phyloP scores from a whole-genome alignment of 1,140 invertebrate genomes.

The Zaprionus nigranus region DNA sequence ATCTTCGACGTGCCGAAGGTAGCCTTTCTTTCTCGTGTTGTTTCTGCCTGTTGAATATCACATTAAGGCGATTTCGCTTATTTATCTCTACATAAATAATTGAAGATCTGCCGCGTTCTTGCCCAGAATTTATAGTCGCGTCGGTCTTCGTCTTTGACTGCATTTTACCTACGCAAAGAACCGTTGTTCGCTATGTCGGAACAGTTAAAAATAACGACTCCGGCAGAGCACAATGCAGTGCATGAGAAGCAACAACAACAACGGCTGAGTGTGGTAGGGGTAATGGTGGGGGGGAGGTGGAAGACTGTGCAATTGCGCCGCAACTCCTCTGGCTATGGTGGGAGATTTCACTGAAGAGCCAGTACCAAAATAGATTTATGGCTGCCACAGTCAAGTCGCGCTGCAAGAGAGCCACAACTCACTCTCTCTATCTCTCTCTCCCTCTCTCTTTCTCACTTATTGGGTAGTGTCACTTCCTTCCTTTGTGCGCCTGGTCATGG shows the following conservation, averaged over 20 bases:
- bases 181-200: slow-evolving; percentile 36
- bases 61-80: slow-evolving; percentile 56
- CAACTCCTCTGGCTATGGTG: slow-evolving; percentile 17
- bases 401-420: slow-evolving; percentile 46
- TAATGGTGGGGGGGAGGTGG: no score
- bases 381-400: slow-evolving; percentile 57
- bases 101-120: slow-evolving; percentile 32
- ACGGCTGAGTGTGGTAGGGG: neutral
- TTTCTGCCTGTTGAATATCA: slow-evolving; percentile 53
- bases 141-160: slow-evolving; percentile 23
- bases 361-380: slow-evolving; percentile 80
- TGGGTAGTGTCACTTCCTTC: slow-evolving; percentile 54
- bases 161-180: slow-evolving; percentile 78
- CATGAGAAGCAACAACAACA: slow-evolving; percentile 25
- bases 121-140: slow-evolving; percentile 45
- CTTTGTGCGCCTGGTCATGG: slow-evolving; percentile 47
- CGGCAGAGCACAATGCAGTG: slow-evolving; percentile 41
- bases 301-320: slow-evolving; percentile 61
- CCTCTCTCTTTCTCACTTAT: neutral
- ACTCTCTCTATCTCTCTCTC: neutral
- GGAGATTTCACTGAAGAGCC: slow-evolving; percentile 48
- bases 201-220: slow-evolving; percentile 75
- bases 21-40: neutral
- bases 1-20: no score
- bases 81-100: slow-evolving; percentile 65